phyloP scores from a whole-genome alignment of 2,113 vertebrate species.

The Lampris incognitus region DNA sequence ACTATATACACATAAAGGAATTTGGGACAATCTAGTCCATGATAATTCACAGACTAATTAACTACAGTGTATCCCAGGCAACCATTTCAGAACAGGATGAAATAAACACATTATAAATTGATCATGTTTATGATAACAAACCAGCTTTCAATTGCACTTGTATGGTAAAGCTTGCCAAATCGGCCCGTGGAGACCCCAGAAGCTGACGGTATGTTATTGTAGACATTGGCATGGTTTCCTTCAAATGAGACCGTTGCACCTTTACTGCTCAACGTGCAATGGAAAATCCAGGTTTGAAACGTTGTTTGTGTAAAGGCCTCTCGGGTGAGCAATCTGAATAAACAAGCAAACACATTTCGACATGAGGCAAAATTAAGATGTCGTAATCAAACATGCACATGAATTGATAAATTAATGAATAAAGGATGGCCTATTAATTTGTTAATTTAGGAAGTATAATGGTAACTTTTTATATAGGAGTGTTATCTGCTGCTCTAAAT shows the following conservation, averaged over 20 bases:
- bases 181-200: neutral
- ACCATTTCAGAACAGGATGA: neutral
- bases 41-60: neutral
- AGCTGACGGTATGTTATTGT: neutral
- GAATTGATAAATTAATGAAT: constrained; percentile 11
- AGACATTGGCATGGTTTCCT: neutral
- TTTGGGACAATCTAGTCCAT: neutral
- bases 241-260: neutral
- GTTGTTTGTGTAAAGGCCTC: neutral
- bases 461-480: neutral
- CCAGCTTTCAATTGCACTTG: neutral
- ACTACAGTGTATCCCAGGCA: neutral
- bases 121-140: constrained; percentile 9
- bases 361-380: neutral
- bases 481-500: neutral
- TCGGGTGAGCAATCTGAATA: neutral
- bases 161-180: constrained; percentile 3
- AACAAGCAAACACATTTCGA: constrained; percentile 2
- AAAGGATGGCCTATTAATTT: constrained; percentile 13
- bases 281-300: neutral
- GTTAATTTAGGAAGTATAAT: neutral
- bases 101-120: constrained; percentile 10
- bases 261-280: too few species aligned
- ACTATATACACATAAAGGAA: neutral
- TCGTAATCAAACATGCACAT: neutral